Conservation (phyloP, 2,113 vertebrate species). For the Anarrhichthys ocellatus region DNA sequence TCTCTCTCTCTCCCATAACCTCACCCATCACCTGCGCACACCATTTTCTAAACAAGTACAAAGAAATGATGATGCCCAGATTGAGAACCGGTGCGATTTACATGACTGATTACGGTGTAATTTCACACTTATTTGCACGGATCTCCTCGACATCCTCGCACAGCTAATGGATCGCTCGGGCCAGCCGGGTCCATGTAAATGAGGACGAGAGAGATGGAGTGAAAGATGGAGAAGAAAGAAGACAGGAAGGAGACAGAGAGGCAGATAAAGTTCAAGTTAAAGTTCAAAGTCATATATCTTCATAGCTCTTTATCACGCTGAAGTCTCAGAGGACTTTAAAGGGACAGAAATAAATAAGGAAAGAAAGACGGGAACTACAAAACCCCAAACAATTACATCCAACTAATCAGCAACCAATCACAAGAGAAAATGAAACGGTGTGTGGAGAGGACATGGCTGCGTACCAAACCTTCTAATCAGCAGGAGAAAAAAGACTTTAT, state of each 20-base stretch:
- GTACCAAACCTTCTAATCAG: conserved; percentile 65
- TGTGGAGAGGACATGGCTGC: conserved; percentile 45
- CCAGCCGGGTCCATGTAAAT: conserved; percentile 60
- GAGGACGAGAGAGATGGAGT: conserved; percentile 52
- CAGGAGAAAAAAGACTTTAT: conserved; percentile 50
- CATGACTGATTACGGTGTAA: conserved; percentile 81
- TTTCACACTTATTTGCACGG: conserved; percentile 83
- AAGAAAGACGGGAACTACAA: conserved; percentile 16
- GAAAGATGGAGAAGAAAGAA: neutral
- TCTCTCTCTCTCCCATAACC: conserved; percentile 1
- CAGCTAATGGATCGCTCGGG: conserved; percentile 71
- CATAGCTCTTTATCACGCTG: conserved; percentile 41
- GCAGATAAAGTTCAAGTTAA: conserved; percentile 70
- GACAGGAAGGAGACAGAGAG: conserved; percentile 45
- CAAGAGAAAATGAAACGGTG: conserved; percentile 58
- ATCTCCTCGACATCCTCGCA: conserved; percentile 64
- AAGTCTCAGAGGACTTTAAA: conserved; percentile 47
- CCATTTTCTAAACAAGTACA: conserved; percentile 61
- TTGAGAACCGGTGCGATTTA: conserved; percentile 72
- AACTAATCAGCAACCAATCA: conserved; percentile 70
- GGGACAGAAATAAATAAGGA: neutral
- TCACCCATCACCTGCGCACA: conserved; percentile 47
- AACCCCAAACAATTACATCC: conserved; percentile 58
- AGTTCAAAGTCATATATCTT: conserved; percentile 74
- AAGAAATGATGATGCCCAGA: conserved; percentile 58